These are phyloP conservation scores for Simalia tracyae DNA, from an alignment of 2,797 vertebrate genomes.

Conservation along the genomic window DNA sequence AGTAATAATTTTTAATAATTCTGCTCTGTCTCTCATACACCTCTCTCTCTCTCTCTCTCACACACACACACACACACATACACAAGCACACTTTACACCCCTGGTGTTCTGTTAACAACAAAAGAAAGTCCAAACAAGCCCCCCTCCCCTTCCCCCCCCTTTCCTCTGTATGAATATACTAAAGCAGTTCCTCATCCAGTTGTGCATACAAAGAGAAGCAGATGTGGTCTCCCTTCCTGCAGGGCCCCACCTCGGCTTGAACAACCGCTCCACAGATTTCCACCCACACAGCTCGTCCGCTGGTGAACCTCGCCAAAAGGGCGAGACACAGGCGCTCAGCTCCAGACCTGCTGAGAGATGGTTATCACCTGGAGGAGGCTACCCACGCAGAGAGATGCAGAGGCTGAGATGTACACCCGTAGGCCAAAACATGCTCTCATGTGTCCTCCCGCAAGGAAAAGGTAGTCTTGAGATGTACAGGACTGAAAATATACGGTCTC, in stretches of 20 bases:
- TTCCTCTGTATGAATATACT: neutral
- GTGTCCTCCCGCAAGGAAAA: neutral
- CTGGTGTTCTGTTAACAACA: neutral
- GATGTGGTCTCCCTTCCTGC: neutral
- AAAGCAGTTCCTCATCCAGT: neutral
- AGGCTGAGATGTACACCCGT: neutral
- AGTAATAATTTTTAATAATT: neutral
- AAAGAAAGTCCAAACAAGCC: neutral
- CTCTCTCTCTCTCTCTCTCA: neutral
- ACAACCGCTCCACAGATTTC: conserved; percentile 12
- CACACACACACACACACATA: neutral
- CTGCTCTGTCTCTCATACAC: neutral
- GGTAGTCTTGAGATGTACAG: neutral
- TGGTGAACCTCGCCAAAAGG: neutral
- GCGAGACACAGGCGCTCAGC: neutral
- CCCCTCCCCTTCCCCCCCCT: neutral
- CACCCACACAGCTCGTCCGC: conserved; percentile 16
- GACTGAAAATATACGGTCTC: neutral
- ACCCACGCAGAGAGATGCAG: neutral
- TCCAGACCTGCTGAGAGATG: neutral
- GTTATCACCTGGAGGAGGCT: neutral
- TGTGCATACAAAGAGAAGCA: neutral
- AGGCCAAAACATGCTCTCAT: conserved; percentile 37
- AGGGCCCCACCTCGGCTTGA: neutral
- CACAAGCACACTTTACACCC: neutral